These are phyloP conservation scores for Diabrotica undecimpunctata DNA, from an alignment of 1,140 invertebrate genomes.

Conservation along the genomic window DNA sequence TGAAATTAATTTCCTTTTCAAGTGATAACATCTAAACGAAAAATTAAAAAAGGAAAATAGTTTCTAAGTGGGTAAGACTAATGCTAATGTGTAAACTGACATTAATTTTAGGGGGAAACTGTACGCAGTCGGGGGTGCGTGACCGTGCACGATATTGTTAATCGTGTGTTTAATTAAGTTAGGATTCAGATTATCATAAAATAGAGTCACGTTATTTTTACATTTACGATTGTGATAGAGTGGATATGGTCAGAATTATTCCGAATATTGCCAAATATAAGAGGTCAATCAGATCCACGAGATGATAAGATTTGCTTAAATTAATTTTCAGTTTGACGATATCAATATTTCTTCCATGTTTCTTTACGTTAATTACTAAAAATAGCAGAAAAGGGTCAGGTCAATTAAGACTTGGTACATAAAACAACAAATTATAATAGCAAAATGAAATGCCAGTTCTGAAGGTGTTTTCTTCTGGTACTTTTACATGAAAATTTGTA, in stretches of 20 bases:
- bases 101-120: slow-evolving; percentile 8
- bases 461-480: too few relatives aligned
- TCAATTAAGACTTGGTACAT: too few relatives aligned
- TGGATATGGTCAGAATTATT: neutral
- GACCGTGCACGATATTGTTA: slow-evolving; percentile 36
- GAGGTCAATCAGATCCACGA: neutral
- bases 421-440: too few relatives aligned
- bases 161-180: slow-evolving; percentile 44
- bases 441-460: too few relatives aligned
- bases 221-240: neutral
- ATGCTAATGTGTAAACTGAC: slow-evolving; percentile 11
- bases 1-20: neutral
- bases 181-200: slow-evolving; percentile 44
- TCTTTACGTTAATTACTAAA: too few relatives aligned
- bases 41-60: slow-evolving; percentile 4
- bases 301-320: neutral
- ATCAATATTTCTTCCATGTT: too few relatives aligned
- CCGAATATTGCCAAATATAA: neutral
- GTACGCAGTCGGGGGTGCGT: slow-evolving; percentile 23
- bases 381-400: too few relatives aligned
- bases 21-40: neutral
- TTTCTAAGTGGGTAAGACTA: slow-evolving; percentile 5
- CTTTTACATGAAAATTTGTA: too few relatives aligned
- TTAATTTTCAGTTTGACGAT: neutral
- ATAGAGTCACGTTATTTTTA: slow-evolving; percentile 37